phyloP scores from a whole-genome alignment of 2,888 invertebrate species.

The Apantesis nais region DNA sequence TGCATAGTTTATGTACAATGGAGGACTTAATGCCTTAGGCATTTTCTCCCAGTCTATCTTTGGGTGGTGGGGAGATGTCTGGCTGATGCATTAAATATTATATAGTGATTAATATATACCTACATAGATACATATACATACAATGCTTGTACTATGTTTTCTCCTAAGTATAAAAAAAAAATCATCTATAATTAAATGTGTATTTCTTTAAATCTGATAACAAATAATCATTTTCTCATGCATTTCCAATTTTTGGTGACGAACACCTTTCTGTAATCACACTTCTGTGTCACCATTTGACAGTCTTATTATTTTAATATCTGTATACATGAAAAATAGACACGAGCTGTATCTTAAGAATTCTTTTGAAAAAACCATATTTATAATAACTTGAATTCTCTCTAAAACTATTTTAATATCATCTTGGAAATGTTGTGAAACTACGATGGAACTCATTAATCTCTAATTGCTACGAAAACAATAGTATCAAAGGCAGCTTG shows the following conservation, averaged over 20 bases:
- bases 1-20: no score
- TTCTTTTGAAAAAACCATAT: background rate
- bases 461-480: conserved; percentile 76
- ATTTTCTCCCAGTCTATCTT: no score
- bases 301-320: background rate
- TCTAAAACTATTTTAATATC: background rate
- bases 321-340: background rate
- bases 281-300: background rate
- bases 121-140: no score
- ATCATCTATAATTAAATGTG: no score
- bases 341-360: background rate
- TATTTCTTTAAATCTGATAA: background rate
- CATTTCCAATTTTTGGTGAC: background rate
- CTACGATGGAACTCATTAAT: conserved; percentile 71
- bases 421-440: conserved; percentile 38
- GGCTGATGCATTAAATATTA: background rate
- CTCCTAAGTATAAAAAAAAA: no score
- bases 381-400: background rate
- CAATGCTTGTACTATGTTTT: no score
- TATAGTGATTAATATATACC: no score
- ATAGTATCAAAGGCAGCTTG: conserved; percentile 68
- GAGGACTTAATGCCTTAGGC: no score
- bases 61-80: no score
- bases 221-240: background rate
- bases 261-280: background rate